A percentile compares a stretch with the other conserved stretches of the same genome.
phyloP scores from a whole-genome alignment of 2,797 vertebrate genomes.

The Coracias cyanogaster region DNA sequence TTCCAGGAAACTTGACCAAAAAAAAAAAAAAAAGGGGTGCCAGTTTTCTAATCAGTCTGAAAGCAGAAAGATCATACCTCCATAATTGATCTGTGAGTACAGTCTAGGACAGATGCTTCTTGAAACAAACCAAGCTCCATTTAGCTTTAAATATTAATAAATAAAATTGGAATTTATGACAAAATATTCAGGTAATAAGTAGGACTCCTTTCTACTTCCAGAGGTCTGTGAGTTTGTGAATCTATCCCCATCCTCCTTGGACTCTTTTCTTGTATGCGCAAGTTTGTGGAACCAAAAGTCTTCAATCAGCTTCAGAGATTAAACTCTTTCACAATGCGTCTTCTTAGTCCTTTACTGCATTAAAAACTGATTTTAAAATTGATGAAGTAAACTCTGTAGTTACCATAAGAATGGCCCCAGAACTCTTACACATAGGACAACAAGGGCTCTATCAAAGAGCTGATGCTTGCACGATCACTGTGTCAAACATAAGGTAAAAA shows the following conservation, averaged over 20 bases:
- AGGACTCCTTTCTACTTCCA: not conserved
- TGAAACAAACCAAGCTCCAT: not conserved
- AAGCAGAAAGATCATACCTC: not conserved
- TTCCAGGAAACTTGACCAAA: not conserved
- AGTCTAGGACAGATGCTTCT: not conserved
- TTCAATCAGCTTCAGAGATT: not conserved
- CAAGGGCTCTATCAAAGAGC: too few relatives aligned
- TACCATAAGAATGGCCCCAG: too few relatives aligned
- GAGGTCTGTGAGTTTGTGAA: not conserved
- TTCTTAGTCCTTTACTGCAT: not conserved
- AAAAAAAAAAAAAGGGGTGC: accelerated
- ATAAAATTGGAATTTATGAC: not conserved
- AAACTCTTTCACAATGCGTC: not conserved
- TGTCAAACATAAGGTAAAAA: too few relatives aligned
- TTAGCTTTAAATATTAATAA: not conserved
- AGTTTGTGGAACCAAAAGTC: not conserved
- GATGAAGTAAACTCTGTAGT: too few relatives aligned
- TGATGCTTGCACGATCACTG: too few relatives aligned
- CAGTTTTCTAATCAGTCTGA: not conserved
- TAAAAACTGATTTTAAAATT: too few relatives aligned
- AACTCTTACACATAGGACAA: too few relatives aligned
- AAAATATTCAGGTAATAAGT: not conserved
- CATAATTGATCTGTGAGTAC: not conserved
- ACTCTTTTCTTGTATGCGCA: not conserved
- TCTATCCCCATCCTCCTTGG: not conserved